A percentile compares a stretch with the other conserved stretches of the same genome.
These are phyloP conservation scores for Caprella mutica DNA, from an alignment of 2,888 invertebrate species.

Conservation along the genomic window DNA sequence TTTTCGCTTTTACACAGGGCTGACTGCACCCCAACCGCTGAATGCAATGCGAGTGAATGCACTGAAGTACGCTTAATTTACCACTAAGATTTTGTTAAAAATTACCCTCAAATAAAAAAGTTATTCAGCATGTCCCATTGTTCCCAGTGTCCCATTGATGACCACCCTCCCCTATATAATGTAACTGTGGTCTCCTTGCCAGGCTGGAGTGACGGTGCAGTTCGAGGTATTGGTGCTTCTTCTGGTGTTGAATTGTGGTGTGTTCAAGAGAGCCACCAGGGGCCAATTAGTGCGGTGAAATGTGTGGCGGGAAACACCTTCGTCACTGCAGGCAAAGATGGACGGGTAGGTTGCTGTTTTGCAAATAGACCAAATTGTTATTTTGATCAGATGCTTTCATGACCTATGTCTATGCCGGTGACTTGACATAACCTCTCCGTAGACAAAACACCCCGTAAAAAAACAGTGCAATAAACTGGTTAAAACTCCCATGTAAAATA, in stretches of 20 bases:
- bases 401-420: too few relatives aligned
- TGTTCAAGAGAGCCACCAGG: conserved; percentile 78
- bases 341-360: conserved; percentile 66
- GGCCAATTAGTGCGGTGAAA: conserved; percentile 72
- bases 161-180: neutral
- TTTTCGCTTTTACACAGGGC: too few relatives aligned
- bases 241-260: conserved; percentile 67
- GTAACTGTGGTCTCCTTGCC: conserved; percentile 19
- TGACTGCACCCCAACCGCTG: too few relatives aligned
- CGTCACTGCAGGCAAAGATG: conserved; percentile 82
- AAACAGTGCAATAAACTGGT: too few relatives aligned
- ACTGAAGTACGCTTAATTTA: too few relatives aligned
- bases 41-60: too few relatives aligned
- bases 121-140: neutral
- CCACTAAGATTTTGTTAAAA: neutral
- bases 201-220: conserved; percentile 45
- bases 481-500: too few relatives aligned
- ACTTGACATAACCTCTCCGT: too few relatives aligned
- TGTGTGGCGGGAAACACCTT: conserved; percentile 59
- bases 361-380: too few relatives aligned
- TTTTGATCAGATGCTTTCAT: too few relatives aligned
- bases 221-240: conserved; percentile 44
- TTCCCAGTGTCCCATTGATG: neutral
- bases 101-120: neutral
- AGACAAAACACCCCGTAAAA: too few relatives aligned